phyloP scores from a whole-genome alignment of 2,797 vertebrate species.

The Crocidura indochinensis region DNA sequence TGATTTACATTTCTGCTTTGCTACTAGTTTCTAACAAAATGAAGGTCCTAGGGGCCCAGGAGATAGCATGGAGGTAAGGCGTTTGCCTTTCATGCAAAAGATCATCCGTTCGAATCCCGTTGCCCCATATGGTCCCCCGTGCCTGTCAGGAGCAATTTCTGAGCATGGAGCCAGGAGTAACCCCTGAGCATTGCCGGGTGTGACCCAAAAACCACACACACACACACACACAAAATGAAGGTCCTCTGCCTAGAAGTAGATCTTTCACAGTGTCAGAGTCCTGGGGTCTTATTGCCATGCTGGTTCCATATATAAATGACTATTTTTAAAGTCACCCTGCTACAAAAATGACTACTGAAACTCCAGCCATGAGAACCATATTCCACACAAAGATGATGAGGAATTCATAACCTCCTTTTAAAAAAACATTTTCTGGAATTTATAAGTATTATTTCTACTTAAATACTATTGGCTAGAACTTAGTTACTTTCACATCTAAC shows the following conservation, averaged over 20 bases:
- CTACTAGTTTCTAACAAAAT: not conserved
- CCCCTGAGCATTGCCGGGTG: too few species aligned
- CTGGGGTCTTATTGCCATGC: not conserved
- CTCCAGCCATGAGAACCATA: not conserved
- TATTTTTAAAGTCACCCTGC: not conserved
- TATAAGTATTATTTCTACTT: constrained; percentile 25
- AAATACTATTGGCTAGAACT: not conserved
- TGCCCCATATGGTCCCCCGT: too few species aligned
- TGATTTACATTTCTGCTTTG: constrained; percentile 26
- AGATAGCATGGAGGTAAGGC: too few species aligned
- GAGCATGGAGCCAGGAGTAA: too few species aligned
- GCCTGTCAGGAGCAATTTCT: too few species aligned
- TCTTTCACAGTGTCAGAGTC: not conserved
- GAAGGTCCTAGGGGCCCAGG: too few species aligned
- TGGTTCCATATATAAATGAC: not conserved
- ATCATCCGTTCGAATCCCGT: too few species aligned
- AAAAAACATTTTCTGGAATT: constrained; percentile 38
- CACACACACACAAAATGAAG: not conserved
- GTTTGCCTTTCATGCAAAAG: too few species aligned
- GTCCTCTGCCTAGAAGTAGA: constrained; percentile 46
- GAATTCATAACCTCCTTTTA: constrained; percentile 16
- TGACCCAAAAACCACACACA: too few species aligned
- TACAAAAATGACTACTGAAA: not conserved
- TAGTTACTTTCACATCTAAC: constrained; percentile 45
- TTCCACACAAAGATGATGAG: not conserved